Conservation (phyloP, 2,888 invertebrate genomes). For the Pollenia angustigena region DNA sequence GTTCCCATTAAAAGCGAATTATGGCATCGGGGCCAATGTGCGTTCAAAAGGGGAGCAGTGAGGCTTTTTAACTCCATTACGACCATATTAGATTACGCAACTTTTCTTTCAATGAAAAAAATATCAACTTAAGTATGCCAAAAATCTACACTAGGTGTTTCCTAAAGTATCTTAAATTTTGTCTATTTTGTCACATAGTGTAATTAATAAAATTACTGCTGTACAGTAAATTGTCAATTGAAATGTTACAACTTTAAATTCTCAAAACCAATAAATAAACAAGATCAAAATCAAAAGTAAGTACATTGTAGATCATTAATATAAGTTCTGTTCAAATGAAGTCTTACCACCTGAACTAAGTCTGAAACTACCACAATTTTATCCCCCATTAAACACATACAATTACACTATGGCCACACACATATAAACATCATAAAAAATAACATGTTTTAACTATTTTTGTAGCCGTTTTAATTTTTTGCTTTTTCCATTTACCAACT, state of each 20-base stretch:
- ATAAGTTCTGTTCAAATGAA: constrained; percentile 18
- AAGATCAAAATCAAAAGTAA: background rate
- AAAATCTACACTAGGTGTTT: too few relatives aligned
- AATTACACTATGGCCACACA: constrained; percentile 23
- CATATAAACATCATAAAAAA: constrained; percentile 9
- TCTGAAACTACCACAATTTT: constrained; percentile 14
- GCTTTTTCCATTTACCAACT: constrained; percentile 76
- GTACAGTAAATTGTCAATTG: too few relatives aligned
- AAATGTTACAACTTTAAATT: background rate
- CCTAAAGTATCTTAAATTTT: too few relatives aligned
- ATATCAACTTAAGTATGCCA: too few relatives aligned
- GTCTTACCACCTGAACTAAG: constrained; percentile 35
- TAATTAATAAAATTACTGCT: too few relatives aligned
- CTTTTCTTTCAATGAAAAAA: too few relatives aligned
- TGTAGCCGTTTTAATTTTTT: constrained; percentile 72
- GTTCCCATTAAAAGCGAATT: too few relatives aligned
- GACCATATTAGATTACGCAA: too few relatives aligned
- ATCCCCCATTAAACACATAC: constrained; percentile 6
- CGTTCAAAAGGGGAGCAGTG: too few relatives aligned
- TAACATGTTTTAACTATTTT: constrained; percentile 67
- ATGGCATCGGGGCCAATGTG: too few relatives aligned
- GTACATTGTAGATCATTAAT: background rate
- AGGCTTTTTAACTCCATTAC: too few relatives aligned
- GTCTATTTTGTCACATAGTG: too few relatives aligned
- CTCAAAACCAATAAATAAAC: background rate